Conservation (phyloP, 2,113 vertebrate species). For the Prolemur simus region DNA sequence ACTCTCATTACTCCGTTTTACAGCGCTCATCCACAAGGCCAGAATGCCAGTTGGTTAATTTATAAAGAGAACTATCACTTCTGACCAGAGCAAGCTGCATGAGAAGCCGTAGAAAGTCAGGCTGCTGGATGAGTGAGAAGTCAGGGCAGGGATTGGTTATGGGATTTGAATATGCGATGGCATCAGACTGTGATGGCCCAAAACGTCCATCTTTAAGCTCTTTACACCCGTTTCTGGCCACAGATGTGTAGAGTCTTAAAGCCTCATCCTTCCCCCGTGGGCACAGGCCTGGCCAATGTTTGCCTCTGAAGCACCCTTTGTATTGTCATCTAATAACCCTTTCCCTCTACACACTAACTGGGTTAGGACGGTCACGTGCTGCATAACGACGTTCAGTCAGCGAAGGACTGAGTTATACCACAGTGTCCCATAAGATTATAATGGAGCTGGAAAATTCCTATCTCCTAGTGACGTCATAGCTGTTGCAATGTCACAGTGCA, state of each 20-base stretch:
- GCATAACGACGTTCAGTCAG: background rate
- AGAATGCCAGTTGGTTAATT: background rate
- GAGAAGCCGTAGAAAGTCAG: background rate
- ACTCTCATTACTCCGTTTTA: background rate
- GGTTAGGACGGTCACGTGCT: background rate
- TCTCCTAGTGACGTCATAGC: background rate
- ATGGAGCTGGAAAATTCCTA: background rate
- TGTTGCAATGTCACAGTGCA: background rate
- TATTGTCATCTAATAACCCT: background rate
- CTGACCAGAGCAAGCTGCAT: background rate
- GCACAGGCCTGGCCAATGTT: background rate
- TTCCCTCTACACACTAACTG: background rate
- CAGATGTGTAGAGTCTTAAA: background rate
- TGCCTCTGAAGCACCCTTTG: background rate
- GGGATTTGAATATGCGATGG: background rate
- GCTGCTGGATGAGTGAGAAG: background rate
- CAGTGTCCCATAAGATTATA: background rate
- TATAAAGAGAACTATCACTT: background rate
- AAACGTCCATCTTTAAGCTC: fast-evolving
- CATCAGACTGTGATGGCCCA: background rate
- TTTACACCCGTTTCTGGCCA: background rate
- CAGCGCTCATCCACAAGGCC: background rate
- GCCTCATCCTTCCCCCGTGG: background rate
- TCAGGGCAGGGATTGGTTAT: background rate
- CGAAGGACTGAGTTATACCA: background rate